Conservation (phyloP, 64 coral and sea anemone species). For the Astreopora myriophthalma region DNA sequence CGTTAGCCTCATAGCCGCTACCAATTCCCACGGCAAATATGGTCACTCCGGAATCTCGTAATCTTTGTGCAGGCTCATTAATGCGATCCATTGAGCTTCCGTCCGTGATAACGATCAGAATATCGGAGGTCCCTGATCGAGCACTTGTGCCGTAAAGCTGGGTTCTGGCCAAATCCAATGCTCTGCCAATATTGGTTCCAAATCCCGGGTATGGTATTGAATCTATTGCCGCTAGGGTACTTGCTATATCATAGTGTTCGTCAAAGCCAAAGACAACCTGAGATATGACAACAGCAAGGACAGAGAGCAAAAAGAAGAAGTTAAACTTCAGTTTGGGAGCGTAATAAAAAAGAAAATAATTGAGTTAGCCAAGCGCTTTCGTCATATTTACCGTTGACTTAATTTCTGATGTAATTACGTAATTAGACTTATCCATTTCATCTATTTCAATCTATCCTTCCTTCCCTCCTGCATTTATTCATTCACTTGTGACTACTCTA, state of each 20-base stretch:
- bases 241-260: background rate
- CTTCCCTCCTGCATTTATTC: no score
- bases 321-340: no score
- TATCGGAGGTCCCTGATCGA: background rate
- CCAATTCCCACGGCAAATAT: constrained; percentile 31
- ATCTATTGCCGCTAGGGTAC: background rate
- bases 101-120: constrained; percentile 22
- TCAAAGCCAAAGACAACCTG: background rate
- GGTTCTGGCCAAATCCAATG: background rate
- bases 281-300: background rate
- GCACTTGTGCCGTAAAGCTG: background rate
- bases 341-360: no score
- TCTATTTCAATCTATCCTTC: no score
- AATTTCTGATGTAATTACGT: no score
- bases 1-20: background rate
- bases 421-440: no score
- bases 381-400: no score
- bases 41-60: background rate
- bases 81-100: constrained; percentile 25
- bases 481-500: no score
- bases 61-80: background rate
- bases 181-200: background rate
- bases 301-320: background rate
- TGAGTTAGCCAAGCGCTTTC: no score
- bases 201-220: background rate